Base-by-base conservation (phyloP, 2,113 vertebrate species). In the Eretmochelys imbricata region DNA sequence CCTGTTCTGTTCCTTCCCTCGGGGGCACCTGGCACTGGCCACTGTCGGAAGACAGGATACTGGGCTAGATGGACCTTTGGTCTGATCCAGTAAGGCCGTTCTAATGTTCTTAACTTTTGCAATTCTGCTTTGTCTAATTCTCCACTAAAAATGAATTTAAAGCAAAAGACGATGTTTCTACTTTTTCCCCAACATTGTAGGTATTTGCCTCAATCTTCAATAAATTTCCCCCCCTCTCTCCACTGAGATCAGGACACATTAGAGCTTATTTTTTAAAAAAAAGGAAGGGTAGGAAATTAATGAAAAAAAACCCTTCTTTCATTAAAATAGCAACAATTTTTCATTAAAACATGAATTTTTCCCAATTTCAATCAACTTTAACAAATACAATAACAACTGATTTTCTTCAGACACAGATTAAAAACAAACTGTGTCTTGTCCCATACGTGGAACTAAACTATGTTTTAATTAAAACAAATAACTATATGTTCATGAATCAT, bases 101-200 rank as follows among this genome's bases (percentile, higher is more conserved):
- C 48, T 48, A 16, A 51, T 51, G 50, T 51, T 51, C 16, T 51
- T 51, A 51, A 42, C 8, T 19, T 76, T 4, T 8, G 35, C 82
- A 1, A 8, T 0, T 6, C 3, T 6, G 35, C 85, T 49, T 54
- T 31, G 35, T 4, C 55, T 1, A 84, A 20, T 46, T 11, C 13
- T 5, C 17, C 0, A 11, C 17, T 13, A 55, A 35, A 54, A 38
- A 57, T 6, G 27, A 10, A 24, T 82, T 54, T 55, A 49, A 14
- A 38, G 11, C 22, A 8, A 6, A 3, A 29, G 4, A 5, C 48
- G 62, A 20, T 25, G 4, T 75, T 35, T 62, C 62, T 65, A 16
- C 29, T 35, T 31, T 65, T 8, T 4, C 31, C 31, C 62, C 31
- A 65, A 35, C 6, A 65, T 7, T 65, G 62, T 29, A 65, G 62